These are phyloP conservation scores for Kryptolebias ocellatus DNA, from an alignment of 2,797 vertebrate genomes.

Conservation along the genomic window DNA sequence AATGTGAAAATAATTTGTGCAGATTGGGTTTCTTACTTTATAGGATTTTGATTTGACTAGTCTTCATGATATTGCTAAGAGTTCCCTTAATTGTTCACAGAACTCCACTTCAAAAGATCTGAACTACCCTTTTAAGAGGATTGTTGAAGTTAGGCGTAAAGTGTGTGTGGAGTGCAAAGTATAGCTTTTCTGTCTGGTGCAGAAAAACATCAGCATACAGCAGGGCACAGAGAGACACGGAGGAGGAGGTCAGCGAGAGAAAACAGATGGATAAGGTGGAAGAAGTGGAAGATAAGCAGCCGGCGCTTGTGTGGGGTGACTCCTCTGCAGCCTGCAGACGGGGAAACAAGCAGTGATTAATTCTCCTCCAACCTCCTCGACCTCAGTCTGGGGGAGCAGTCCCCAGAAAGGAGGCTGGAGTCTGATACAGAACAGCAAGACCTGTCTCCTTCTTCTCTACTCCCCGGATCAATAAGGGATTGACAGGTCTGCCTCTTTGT, in stretches of 20 bases:
- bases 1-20: too few species aligned
- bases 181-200: constrained; percentile 53
- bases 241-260: constrained; percentile 50
- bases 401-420: constrained; percentile 50
- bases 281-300: constrained; percentile 63
- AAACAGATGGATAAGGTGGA: constrained; percentile 66
- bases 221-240: constrained; percentile 48
- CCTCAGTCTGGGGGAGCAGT: constrained; percentile 58
- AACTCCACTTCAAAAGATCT: too few species aligned
- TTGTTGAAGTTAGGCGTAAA: constrained; percentile 53
- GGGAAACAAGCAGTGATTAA: constrained; percentile 81
- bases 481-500: constrained; percentile 66
- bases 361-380: constrained; percentile 73
- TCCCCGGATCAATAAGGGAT: constrained; percentile 72
- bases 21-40: too few species aligned
- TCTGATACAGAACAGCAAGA: constrained; percentile 44
- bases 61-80: too few species aligned
- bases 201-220: constrained; percentile 59
- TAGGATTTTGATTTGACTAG: too few species aligned
- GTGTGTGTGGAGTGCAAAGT: constrained; percentile 33
- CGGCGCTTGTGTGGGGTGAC: constrained; percentile 53
- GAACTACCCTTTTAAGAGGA: constrained; percentile 23
- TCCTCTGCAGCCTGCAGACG: constrained; percentile 67
- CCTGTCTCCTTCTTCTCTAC: constrained; percentile 48
- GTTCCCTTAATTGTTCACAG: too few species aligned